These are phyloP conservation scores for Crotalus helleri DNA, from an alignment of 2,113 vertebrate genomes.

Conservation along the genomic window DNA sequence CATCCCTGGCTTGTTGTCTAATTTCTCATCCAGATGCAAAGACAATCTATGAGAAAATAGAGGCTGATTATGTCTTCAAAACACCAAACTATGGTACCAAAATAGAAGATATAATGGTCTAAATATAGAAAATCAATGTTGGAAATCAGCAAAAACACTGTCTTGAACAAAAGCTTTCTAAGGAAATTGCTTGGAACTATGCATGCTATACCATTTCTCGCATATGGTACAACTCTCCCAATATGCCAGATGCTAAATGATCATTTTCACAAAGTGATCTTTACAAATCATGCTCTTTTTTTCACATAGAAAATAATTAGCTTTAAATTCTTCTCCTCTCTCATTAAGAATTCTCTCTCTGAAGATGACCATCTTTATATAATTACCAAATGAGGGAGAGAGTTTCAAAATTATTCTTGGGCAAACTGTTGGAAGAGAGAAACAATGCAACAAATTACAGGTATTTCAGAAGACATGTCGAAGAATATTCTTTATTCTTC, in stretches of 20 bases:
- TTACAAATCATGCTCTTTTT: constrained; percentile 47
- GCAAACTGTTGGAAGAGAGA: rapidly evolving
- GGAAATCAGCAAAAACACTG: constrained; percentile 66
- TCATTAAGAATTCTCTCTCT: background rate
- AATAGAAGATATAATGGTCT: constrained; percentile 66
- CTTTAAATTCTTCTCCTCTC: constrained; percentile 31
- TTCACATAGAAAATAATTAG: constrained; percentile 57
- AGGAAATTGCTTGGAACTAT: constrained; percentile 57
- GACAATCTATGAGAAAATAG: constrained; percentile 57
- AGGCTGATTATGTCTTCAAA: constrained; percentile 68
- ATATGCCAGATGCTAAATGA: constrained; percentile 57
- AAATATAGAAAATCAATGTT: constrained; percentile 65
- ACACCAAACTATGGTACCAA: constrained; percentile 66
- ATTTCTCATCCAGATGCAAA: constrained; percentile 55
- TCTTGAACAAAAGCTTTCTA: constrained; percentile 60
- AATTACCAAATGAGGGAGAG: background rate
- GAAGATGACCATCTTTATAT: constrained; percentile 12
- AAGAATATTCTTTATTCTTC: background rate
- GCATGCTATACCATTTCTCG: constrained; percentile 57
- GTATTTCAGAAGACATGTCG: rapidly evolving
- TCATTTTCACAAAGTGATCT: constrained; percentile 51
- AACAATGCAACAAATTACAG: rapidly evolving
- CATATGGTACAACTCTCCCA: constrained; percentile 44
- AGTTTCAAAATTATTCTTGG: background rate
- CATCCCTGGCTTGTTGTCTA: background rate